These are phyloP conservation scores for Microtus oregoni DNA, from an alignment of 2,113 vertebrate genomes.

Conservation along the genomic window DNA sequence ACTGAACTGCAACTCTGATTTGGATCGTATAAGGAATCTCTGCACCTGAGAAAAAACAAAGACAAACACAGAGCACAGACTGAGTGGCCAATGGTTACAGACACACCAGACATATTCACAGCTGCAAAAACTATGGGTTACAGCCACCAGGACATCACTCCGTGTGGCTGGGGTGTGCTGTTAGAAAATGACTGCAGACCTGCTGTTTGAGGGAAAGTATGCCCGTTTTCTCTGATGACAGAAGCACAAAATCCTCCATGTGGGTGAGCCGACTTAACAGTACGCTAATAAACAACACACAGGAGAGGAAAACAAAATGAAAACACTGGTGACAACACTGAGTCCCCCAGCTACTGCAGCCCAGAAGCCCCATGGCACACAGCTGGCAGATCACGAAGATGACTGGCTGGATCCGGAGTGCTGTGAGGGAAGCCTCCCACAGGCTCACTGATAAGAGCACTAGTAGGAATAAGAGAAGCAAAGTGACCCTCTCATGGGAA, in stretches of 20 bases:
- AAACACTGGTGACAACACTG: not conserved
- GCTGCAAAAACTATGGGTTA: not conserved
- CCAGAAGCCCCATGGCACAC: not conserved
- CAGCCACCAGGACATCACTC: not conserved
- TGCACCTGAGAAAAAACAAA: no score
- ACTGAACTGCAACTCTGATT: not conserved
- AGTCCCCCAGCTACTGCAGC: not conserved
- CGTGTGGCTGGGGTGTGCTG: rapidly evolving
- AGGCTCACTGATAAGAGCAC: rapidly evolving
- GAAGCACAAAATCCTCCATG: not conserved
- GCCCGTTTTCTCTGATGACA: not conserved
- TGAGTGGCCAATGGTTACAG: not conserved
- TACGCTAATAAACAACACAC: not conserved
- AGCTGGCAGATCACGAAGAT: not conserved
- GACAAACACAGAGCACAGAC: not conserved
- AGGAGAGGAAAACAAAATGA: not conserved
- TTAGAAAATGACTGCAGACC: not conserved
- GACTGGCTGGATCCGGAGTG: not conserved
- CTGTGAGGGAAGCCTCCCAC: rapidly evolving
- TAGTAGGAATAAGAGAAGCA: rapidly evolving
- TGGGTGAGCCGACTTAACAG: not conserved
- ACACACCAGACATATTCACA: rapidly evolving
- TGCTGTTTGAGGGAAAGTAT: not conserved
- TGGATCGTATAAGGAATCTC: rapidly evolving
- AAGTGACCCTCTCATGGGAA: rapidly evolving